Percentiles rank a stretch among this genome's conserved stretches.
phyloP scores from a whole-genome alignment of 1,140 invertebrate species.

The Ectropis grisescens region DNA sequence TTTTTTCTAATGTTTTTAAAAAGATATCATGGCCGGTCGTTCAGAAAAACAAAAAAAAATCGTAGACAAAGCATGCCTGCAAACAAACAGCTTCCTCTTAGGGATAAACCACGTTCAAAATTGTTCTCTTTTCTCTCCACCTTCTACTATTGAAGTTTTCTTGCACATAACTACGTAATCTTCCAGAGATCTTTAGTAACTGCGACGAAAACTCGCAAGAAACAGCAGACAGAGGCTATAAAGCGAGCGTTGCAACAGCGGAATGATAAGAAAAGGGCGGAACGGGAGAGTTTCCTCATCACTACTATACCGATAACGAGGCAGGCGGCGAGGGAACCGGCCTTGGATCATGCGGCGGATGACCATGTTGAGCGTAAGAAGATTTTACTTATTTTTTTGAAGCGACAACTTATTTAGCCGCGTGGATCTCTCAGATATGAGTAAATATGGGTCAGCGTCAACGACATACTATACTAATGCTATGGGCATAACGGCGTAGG shows the following conservation, averaged over 20 bases:
- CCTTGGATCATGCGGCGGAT: constrained; percentile 87
- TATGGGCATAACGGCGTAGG: too few species aligned
- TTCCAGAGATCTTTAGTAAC: constrained; percentile 96
- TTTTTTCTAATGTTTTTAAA: too few species aligned
- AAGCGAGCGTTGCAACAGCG: constrained; percentile 94
- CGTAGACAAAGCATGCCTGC: too few species aligned
- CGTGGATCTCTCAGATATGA: constrained; percentile 6
- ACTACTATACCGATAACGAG: constrained; percentile 97
- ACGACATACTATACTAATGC: too few species aligned
- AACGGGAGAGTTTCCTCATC: constrained; percentile 95
- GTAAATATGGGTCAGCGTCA: neutral
- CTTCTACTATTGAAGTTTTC: too few species aligned
- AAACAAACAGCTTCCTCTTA: too few species aligned
- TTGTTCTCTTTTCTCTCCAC: too few species aligned
- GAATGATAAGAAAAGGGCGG: constrained; percentile 94
- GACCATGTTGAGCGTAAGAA: constrained; percentile 87
- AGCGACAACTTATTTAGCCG: constrained; percentile 7
- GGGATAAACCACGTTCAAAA: too few species aligned
- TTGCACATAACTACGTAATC: too few species aligned
- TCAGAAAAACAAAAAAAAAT: too few species aligned
- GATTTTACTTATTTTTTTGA: neutral
- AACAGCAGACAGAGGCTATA: constrained; percentile 98
- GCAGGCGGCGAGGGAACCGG: constrained; percentile 96
- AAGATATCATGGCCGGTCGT: too few species aligned
- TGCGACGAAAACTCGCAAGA: constrained; percentile 97